These are phyloP conservation scores for Pogonocherus hispidulus DNA, from an alignment of 2,888 invertebrate genomes.

Conservation along the genomic window DNA sequence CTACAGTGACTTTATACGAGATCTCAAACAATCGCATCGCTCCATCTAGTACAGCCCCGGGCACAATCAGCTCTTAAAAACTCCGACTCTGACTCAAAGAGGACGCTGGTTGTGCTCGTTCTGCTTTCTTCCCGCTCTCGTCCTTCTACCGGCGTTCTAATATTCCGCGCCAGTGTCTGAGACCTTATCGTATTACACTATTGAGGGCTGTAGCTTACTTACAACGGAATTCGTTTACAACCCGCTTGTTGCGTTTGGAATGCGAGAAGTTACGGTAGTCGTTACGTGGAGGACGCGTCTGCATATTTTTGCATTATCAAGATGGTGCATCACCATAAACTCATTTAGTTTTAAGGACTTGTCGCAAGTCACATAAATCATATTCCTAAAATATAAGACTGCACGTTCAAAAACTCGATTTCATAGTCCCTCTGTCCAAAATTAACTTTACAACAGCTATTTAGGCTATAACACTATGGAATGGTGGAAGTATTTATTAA, in stretches of 20 bases:
- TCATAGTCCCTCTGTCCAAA: too few species aligned
- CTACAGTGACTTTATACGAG: too few species aligned
- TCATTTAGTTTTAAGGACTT: neutral
- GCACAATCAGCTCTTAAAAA: constrained; percentile 34
- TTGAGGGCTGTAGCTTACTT: constrained; percentile 57
- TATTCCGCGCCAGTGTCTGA: constrained; percentile 58
- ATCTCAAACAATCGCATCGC: constrained; percentile 38
- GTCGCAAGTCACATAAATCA: too few species aligned
- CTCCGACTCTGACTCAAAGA: constrained; percentile 32
- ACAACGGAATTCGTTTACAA: constrained; percentile 53
- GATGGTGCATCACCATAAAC: neutral
- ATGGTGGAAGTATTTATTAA: too few species aligned
- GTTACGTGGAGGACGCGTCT: constrained; percentile 44
- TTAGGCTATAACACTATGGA: too few species aligned
- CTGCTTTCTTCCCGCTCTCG: constrained; percentile 4
- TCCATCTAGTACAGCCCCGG: constrained; percentile 52
- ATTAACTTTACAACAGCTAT: too few species aligned
- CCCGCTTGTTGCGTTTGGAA: constrained; percentile 54
- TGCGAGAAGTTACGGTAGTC: constrained; percentile 48
- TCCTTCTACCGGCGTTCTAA: constrained; percentile 48
- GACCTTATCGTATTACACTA: constrained; percentile 58
- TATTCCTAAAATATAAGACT: too few species aligned
- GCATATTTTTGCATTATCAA: constrained; percentile 48
- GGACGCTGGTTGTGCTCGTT: constrained; percentile 44
- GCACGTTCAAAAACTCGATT: too few species aligned